Base-by-base conservation (phyloP, 2,113 vertebrate species). In the Cyanistes caeruleus region DNA sequence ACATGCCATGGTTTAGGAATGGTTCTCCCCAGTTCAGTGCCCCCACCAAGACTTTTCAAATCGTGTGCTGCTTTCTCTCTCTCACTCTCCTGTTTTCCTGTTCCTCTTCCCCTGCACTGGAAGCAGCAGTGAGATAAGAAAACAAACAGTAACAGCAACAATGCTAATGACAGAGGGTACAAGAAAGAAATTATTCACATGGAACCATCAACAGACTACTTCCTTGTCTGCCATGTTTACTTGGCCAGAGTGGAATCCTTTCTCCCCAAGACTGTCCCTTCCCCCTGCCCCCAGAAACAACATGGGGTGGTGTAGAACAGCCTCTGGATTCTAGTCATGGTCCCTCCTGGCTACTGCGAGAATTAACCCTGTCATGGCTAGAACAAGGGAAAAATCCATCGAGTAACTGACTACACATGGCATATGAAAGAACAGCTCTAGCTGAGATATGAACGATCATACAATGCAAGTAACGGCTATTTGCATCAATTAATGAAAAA, bases 261-360 rank as follows among this genome's bases (percentile, higher is more conserved):
- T 59, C 23, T 74, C 33, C 27, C 14, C 37, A 37, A 35, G 5
- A 62, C 10, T 16, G 31, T 73, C 5, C 13, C 33, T 59, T 74
- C 19, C 23, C 22, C 0, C 0, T 19, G 19, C 1, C 5, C 15
- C 5, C 33, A 74, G 28, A 13, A 74, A 59, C 8, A 28, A 37
- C 4, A 7, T 14, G 37, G 59, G 37, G 10, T 33, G 15, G 7
- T 21, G 17, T 2, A 35, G 33, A 27, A 39, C 20, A 59, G 65
- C 15, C 19, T 74, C 33, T 37, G 9, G 8, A 33, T 59, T 33
- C 19, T n/a, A 58, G 5, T 10, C 8, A 37, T 33, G 15, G 27
- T 5, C 16, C 23, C 15, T 52, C 13, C 37, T 30, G 37, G 5
- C 23, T 52, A 16, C 33, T 11, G 60, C 9, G 23, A 46, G n/a